Base-by-base conservation (phyloP, 1,140 invertebrate species). In the Bursaphelenchus mucronatus region DNA sequence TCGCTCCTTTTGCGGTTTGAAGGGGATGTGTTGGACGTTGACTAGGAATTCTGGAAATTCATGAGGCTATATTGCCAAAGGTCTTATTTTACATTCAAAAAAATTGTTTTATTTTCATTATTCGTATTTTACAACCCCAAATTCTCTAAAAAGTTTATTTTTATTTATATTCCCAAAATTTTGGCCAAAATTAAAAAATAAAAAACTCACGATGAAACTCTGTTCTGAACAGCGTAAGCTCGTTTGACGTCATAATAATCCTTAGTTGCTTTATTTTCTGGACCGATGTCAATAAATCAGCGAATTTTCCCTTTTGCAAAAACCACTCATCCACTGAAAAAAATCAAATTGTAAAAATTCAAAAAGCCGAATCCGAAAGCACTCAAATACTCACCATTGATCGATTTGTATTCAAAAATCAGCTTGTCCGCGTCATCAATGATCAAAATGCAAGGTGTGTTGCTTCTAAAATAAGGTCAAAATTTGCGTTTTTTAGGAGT, bases 361-460 rank as follows among this genome's bases (percentile, higher is more conserved):
- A 1, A 1, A 19, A n/a, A n/a, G 6, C 13, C 1, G 4, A 6
- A 6, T 55, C 30, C n/a, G 6, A 30, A n/a, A 44, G 1, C 54
- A 55, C 39, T 55, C 13, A 44, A 39, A 55, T 39, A 15, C 13
- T 39, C 54, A 44, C 54, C 54, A 44, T 15, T 44, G 1, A 39
- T n/a, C 13, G 54, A 55, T 11, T 44, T 45, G 41, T 59, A 43
- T n/a, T 59, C 57, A 39, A 59, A 19, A 13, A 59, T 30, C 13
- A 59, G 57, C 21, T 50, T 45, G 57, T 59, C 57, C 17, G 57
- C 13, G 40, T 59, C 57, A 44, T 59, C 57, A 8, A 59, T 50
- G 1, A 59, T 45, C 11, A 59, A 39, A 39, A 30, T 30, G 30
- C 30, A 30, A 30, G 30, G 30, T 1, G 30, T 30, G 30, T 30